These are phyloP conservation scores for Rhyacophila evoluta DNA, from an alignment of 2,888 invertebrate species.

Conservation along the genomic window DNA sequence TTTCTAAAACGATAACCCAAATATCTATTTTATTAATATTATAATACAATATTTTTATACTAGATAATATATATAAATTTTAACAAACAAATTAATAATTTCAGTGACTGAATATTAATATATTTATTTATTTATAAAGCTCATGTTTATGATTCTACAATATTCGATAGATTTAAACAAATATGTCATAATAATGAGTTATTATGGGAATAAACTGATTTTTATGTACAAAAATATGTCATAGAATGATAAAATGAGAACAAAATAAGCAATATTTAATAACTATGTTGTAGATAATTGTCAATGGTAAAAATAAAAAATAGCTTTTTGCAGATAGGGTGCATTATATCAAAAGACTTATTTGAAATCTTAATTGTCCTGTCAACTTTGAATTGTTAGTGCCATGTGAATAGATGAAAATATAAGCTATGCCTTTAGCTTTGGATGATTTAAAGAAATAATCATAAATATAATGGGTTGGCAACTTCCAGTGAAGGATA, in stretches of 20 bases:
- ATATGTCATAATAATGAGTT: background rate
- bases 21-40: background rate
- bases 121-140: slow-evolving; percentile 30
- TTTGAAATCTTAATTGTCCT: too few species aligned
- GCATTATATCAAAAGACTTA: too few species aligned
- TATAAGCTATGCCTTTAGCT: too few species aligned
- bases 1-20: background rate
- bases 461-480: too few species aligned
- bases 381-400: too few species aligned
- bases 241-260: background rate
- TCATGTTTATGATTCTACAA: slow-evolving; percentile 27
- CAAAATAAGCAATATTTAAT: too few species aligned
- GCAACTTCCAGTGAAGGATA: too few species aligned
- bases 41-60: background rate
- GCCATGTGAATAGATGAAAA: too few species aligned
- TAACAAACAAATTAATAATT: background rate
- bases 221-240: background rate
- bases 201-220: slow-evolving; percentile 1
- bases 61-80: background rate
- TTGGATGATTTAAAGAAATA: too few species aligned
- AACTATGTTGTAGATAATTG: too few species aligned
- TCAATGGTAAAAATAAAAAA: too few species aligned
- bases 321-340: too few species aligned
- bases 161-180: background rate
- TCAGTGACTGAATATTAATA: background rate